These are phyloP conservation scores for Caenorhabditis becei DNA, from an alignment of 2,888 invertebrate species.

Conservation along the genomic window DNA sequence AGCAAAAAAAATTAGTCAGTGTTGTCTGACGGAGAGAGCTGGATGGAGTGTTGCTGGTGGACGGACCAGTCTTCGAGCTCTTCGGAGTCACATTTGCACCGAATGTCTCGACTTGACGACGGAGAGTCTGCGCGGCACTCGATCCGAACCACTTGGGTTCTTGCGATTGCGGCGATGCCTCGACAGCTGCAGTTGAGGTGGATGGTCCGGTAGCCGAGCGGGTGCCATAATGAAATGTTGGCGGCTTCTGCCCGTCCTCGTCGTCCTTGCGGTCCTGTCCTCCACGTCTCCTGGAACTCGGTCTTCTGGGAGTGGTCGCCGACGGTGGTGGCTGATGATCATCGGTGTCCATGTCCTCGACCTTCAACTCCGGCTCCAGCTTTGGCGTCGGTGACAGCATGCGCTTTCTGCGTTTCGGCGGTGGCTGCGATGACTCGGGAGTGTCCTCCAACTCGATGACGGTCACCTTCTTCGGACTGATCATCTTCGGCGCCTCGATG, in stretches of 20 bases:
- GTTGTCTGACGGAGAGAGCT: conserved; percentile 18
- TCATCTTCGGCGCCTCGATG: neutral
- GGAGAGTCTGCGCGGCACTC: conserved; percentile 1
- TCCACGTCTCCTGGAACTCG: conserved; percentile 22
- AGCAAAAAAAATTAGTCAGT: conserved; percentile 26
- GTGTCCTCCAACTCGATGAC: neutral
- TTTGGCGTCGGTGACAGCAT: neutral
- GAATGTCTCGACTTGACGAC: neutral
- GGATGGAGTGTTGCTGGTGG: neutral
- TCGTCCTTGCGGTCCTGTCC: neutral
- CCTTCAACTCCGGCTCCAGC: neutral
- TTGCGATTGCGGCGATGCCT: too few species aligned
- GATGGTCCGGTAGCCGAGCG: neutral
- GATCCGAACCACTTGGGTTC: conserved; percentile 7
- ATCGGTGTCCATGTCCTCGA: neutral
- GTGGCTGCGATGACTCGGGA: neutral
- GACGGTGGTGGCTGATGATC: neutral
- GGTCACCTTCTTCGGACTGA: neutral
- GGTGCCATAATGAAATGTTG: neutral
- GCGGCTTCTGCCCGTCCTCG: conserved; percentile 6
- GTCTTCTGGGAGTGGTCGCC: neutral
- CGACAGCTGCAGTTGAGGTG: neutral
- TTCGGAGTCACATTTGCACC: conserved; percentile 1
- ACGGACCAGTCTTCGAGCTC: neutral
- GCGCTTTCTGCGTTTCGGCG: neutral